Conservation (phyloP, 2,797 vertebrate species). For the Coracias cyanogaster region DNA sequence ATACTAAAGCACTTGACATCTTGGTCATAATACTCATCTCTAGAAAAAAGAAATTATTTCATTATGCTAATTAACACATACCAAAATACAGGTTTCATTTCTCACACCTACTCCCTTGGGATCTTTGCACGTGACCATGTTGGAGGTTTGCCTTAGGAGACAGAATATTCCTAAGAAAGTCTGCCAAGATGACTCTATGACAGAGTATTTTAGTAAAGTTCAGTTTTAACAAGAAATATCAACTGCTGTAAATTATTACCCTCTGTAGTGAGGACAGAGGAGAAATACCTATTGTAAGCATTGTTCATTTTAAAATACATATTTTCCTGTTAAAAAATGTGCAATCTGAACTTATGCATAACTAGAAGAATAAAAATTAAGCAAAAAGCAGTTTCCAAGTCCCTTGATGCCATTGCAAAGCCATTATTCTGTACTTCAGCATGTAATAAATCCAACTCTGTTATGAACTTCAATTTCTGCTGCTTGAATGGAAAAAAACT, state of each 20-base stretch:
- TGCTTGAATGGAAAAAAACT: not conserved
- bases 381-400: not conserved
- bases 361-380: not conserved
- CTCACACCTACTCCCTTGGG: not conserved
- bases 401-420: not conserved
- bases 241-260: not conserved
- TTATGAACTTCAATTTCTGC: constrained; percentile 2
- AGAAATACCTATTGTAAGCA: not conserved
- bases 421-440: not conserved
- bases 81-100: not conserved
- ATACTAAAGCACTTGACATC: not conserved
- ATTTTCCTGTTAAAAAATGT: not conserved
- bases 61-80: not conserved
- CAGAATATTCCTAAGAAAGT: not conserved
- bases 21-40: not conserved
- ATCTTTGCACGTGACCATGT: not conserved
- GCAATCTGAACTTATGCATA: not conserved
- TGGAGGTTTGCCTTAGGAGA: not conserved
- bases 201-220: not conserved
- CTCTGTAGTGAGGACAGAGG: not conserved
- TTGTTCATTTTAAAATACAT: not conserved
- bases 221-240: constrained; percentile 12
- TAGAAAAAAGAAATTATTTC: not conserved
- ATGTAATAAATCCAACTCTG: constrained; percentile 4
- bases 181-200: not conserved